phyloP scores from a whole-genome alignment of 2,113 vertebrate genomes.

The Crotalus tigris region DNA sequence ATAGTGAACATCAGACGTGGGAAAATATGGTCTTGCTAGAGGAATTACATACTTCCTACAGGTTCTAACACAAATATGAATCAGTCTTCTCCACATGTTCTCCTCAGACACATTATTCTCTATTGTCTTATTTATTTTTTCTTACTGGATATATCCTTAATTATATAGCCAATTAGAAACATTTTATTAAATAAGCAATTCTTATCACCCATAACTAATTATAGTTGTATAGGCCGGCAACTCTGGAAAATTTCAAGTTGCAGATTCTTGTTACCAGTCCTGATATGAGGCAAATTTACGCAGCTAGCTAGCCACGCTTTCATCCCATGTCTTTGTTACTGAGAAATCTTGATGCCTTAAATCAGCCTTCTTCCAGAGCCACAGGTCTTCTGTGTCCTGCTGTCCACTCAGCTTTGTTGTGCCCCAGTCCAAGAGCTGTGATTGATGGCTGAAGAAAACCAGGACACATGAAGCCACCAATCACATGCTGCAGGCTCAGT shows the following conservation, averaged over 20 bases:
- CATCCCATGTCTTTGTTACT: too few species aligned
- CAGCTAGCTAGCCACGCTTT: not conserved
- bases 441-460: too few species aligned
- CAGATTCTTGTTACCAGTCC: not conserved
- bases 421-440: too few species aligned
- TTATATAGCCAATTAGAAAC: not conserved
- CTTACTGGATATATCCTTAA: not conserved
- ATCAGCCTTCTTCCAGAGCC: too few species aligned
- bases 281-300: not conserved
- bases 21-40: not conserved
- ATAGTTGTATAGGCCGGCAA: not conserved
- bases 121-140: not conserved
- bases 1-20: constrained; percentile 14
- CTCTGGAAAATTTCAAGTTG: not conserved
- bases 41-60: not conserved
- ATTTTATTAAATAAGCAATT: not conserved
- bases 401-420: too few species aligned
- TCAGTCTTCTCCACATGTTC: not conserved
- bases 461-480: too few species aligned
- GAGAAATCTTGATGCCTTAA: too few species aligned
- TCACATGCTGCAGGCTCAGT: too few species aligned
- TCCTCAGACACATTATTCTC: not conserved
- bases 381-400: too few species aligned
- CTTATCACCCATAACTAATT: not conserved
- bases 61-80: not conserved